phyloP scores from a whole-genome alignment of 2,888 invertebrate species.

The Clostera curtula region DNA sequence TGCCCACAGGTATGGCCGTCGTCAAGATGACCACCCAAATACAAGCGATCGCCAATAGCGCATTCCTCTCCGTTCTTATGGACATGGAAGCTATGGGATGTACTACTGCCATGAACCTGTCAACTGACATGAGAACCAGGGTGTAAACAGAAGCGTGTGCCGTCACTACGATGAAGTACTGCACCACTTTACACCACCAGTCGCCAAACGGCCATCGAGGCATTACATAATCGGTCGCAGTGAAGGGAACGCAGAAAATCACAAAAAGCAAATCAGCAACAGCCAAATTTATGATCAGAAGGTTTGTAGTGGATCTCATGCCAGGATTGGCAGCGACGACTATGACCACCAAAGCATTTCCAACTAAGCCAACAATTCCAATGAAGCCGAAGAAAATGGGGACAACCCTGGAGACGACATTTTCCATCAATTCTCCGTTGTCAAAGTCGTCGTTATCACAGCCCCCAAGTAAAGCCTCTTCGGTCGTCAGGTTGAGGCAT shows the following conservation, averaged over 20 bases:
- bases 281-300: slow-evolving; percentile 92
- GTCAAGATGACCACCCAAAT: slow-evolving; percentile 89
- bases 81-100: slow-evolving; percentile 93
- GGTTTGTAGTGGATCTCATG: slow-evolving; percentile 95
- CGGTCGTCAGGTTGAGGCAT: slow-evolving; percentile 55
- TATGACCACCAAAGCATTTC: slow-evolving; percentile 91
- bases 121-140: slow-evolving; percentile 93
- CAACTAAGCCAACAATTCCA: slow-evolving; percentile 89
- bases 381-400: slow-evolving; percentile 91
- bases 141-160: slow-evolving; percentile 96
- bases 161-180: slow-evolving; percentile 93
- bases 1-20: slow-evolving; percentile 84
- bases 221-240: slow-evolving; percentile 91
- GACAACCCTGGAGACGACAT: slow-evolving; percentile 81
- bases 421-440: slow-evolving; percentile 74
- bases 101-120: slow-evolving; percentile 94
- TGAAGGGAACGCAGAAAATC: slow-evolving; percentile 95
- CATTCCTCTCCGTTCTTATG: slow-evolving; percentile 87
- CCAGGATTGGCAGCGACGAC: slow-evolving; percentile 92
- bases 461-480: slow-evolving; percentile 43
- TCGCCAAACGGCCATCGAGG: slow-evolving; percentile 94
- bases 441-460: slow-evolving; percentile 61
- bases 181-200: slow-evolving; percentile 91
- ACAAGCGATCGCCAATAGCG: slow-evolving; percentile 83
- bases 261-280: slow-evolving; percentile 94